Percentiles rank a stretch among this genome's conserved stretches.
Conservation (phyloP, 2,888 invertebrate genomes). For the Cyclophora albipunctata region DNA sequence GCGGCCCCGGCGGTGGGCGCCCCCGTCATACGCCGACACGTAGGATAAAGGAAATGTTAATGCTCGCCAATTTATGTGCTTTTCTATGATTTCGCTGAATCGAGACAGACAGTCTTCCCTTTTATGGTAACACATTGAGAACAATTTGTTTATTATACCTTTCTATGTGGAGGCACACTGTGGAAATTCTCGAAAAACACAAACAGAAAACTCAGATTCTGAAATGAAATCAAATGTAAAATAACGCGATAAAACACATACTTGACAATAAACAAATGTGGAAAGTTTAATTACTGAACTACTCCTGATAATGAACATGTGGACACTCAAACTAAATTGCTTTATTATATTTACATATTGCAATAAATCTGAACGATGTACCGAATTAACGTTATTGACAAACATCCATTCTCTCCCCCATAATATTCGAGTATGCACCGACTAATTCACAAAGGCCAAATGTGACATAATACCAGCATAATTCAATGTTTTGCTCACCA, state of each 20-base stretch:
- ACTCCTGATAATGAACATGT: slow-evolving; percentile 5
- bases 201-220: no score
- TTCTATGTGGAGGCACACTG: no score
- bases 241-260: no score
- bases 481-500: slow-evolving; percentile 77
- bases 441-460: slow-evolving; percentile 75
- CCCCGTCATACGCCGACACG: slow-evolving; percentile 75
- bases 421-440: slow-evolving; percentile 38
- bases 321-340: slow-evolving; percentile 18
- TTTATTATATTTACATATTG: slow-evolving; percentile 21
- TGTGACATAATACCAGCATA: slow-evolving; percentile 75
- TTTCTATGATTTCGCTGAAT: slow-evolving; percentile 76
- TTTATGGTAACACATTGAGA: slow-evolving; percentile 39
- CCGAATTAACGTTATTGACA: slow-evolving; percentile 50
- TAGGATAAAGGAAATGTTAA: slow-evolving; percentile 76
- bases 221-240: no score
- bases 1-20: slow-evolving; percentile 59
- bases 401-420: slow-evolving; percentile 58
- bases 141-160: slow-evolving; percentile 12
- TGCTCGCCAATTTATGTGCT: slow-evolving; percentile 74
- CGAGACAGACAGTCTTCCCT: slow-evolving; percentile 56
- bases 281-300: no score
- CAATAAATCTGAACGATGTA: slow-evolving; percentile 48
- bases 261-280: no score
- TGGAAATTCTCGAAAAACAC: no score